Conservation (phyloP, 2,797 vertebrate species). For the Gymnopithys bicolor region DNA sequence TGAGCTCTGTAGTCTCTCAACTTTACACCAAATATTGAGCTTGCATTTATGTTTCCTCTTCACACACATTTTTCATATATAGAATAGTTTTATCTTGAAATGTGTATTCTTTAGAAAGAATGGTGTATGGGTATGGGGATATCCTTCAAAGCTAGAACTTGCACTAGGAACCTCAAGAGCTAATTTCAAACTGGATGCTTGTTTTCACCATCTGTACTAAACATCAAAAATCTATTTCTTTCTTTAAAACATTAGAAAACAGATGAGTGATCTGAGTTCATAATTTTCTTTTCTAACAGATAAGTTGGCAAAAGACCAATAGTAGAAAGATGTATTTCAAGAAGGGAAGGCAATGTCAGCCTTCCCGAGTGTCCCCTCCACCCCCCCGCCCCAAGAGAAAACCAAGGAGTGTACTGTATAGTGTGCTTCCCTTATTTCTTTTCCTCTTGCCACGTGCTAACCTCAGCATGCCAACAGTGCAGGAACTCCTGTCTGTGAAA, state of each 20-base stretch:
- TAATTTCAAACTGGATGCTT: neutral
- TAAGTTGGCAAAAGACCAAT: neutral
- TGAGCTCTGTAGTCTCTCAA: neutral
- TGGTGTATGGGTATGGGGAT: accelerated
- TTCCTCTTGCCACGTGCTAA: neutral
- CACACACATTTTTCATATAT: neutral
- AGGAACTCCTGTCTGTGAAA: neutral
- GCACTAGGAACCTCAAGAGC: neutral
- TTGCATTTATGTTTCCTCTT: neutral
- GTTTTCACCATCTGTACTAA: neutral
- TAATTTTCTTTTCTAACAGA: neutral
- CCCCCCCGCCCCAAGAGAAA: neutral
- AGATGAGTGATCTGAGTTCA: neutral
- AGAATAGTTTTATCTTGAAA: neutral
- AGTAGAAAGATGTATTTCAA: neutral
- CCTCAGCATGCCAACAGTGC: neutral
- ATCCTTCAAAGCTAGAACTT: neutral
- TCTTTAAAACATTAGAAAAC: neutral
- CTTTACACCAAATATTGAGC: neutral
- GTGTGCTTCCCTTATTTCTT: neutral
- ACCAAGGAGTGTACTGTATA: neutral
- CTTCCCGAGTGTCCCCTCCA: too few relatives aligned
- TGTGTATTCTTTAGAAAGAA: neutral
- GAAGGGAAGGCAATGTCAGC: neutral
- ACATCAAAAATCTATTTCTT: neutral